Conservation (phyloP, 2,797 vertebrate genomes). For the Sorex maritimensis region DNA sequence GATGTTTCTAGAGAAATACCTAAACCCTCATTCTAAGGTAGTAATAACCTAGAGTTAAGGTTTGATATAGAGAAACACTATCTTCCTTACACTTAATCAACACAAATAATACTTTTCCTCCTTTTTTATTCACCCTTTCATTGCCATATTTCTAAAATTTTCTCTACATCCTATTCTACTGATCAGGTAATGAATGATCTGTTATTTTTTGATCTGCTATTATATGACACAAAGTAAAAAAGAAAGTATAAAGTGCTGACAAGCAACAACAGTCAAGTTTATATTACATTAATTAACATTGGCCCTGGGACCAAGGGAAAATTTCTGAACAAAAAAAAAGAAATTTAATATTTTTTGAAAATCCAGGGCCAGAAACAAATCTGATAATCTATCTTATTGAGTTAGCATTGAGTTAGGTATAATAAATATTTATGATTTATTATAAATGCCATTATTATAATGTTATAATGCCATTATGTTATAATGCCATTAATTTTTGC, state of each 20-base stretch:
- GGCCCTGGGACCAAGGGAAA: not conserved
- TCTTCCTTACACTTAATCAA: not conserved
- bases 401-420: not conserved
- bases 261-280: not conserved
- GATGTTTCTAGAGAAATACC: not conserved
- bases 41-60: not conserved
- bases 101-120: not conserved
- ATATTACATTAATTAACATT: not conserved
- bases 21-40: not conserved
- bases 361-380: conserved; percentile 15
- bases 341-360: not conserved
- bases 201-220: not conserved
- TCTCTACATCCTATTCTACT: not conserved
- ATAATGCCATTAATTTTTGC: not conserved
- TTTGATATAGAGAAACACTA: not conserved
- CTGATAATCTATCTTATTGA: not conserved
- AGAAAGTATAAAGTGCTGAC: not conserved
- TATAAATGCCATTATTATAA: no score
- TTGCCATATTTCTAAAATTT: not conserved
- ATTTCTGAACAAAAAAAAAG: not conserved
- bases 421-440: not conserved
- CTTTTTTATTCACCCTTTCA: not conserved
- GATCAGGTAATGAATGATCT: not conserved
- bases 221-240: not conserved
- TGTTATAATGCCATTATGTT: not conserved